A percentile compares a stretch with the other conserved stretches of the same genome.
These are phyloP conservation scores for Phyllotreta cruciferae DNA, from an alignment of 2,888 invertebrate genomes.

Conservation along the genomic window DNA sequence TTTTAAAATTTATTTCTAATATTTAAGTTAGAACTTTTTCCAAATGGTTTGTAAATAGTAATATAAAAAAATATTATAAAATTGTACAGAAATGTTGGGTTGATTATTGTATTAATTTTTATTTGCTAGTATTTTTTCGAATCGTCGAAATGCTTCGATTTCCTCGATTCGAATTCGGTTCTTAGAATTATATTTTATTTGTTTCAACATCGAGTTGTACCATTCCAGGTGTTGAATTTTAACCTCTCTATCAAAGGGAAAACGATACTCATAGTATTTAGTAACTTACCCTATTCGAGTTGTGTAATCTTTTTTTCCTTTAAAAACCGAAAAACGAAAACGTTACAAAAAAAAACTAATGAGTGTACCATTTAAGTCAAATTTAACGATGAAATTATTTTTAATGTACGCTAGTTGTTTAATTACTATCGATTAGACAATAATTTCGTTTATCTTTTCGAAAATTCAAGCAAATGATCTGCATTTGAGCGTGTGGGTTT, in stretches of 20 bases:
- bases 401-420: neutral
- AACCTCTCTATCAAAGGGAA: constrained; percentile 1
- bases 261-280: constrained; percentile 30
- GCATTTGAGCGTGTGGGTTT: neutral
- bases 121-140: constrained; percentile 18
- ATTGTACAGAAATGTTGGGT: constrained; percentile 51
- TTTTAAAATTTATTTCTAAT: constrained; percentile 40
- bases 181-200: too few species aligned
- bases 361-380: constrained; percentile 20
- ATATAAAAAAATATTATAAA: constrained; percentile 41
- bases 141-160: too few species aligned
- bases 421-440: constrained; percentile 12
- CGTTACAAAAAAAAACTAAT: constrained; percentile 9
- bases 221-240: neutral
- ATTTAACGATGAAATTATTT: too few species aligned
- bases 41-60: constrained; percentile 50
- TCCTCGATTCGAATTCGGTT: too few species aligned
- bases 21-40: constrained; percentile 43
- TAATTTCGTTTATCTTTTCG: constrained; percentile 12
- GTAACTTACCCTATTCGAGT: constrained; percentile 5
- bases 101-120: constrained; percentile 38
- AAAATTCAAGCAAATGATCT: too few species aligned
- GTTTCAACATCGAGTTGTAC: constrained; percentile 1
- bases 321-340: constrained; percentile 8
- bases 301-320: constrained; percentile 2